Evolutionary conservation across 2,113 vertebrate genomes (phyloP), one percentile per base, ranked within the genome.

Genomic region (Paraplagusia blochii): DNA sequence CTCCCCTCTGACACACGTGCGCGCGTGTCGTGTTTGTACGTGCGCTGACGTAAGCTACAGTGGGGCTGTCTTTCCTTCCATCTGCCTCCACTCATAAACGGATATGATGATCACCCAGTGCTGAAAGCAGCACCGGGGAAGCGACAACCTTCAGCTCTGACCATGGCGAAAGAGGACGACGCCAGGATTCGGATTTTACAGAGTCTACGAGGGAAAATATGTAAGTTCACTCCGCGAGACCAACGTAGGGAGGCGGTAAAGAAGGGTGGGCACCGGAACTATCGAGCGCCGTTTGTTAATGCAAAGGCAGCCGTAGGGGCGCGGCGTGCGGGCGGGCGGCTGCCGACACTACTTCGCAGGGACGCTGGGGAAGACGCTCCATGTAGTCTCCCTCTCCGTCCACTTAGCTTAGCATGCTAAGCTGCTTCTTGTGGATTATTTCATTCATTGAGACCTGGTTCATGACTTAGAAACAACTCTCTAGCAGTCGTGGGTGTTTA

Each of bases 171-270:
- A 82, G 89, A 92, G 58, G 87, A 90, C 72, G 90, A 91, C 77
- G 82, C 69, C 59, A 89, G 72, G 81, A 87, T 93, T 76, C 90
- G 93, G 78, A 86, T 92, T 78, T 84, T 94, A 83, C 92, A 94
- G 85, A 93, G 90, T 57, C 88, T 94, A 66, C 85, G 93, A 70
- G 92, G 92, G 7, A 94, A 94, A 86, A 94, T 94, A 74, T 94
- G 93, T 94, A 89, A 94, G 93, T 93, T 62, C 29, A 54, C 53
- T 8, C 12, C 12, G 53, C 11, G 1, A 18, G 7, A 11, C n/a
- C 52, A 42, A 13, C 19, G 62, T 1, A 45, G 52, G 34, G n/a
- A 3, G 44, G 39, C 14, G 44, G 38, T 5, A 12, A 9, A 59
- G 39, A 33, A 58, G 44, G 58, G 58, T 66, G 11, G 45, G 58